Percentiles rank a stretch among this genome's conserved stretches.
Conservation (phyloP, 2,113 vertebrate species). For the Clarias macrocephalus region DNA sequence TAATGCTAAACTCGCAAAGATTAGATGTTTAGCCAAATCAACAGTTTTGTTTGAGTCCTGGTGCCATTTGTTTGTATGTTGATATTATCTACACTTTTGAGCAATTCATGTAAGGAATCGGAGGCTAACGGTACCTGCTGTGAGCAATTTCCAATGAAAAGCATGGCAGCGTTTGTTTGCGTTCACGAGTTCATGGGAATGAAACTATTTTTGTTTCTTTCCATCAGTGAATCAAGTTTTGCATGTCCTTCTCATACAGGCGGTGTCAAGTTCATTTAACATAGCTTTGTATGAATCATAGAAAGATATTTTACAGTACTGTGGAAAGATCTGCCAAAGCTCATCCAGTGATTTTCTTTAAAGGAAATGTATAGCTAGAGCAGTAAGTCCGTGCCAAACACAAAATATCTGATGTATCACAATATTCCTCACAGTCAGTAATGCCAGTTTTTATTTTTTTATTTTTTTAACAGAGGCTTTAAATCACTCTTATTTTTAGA, state of each 20-base stretch:
- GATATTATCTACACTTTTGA: neutral
- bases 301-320: neutral
- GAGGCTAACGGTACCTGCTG: neutral
- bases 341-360: neutral
- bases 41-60: neutral
- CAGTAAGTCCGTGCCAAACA: neutral
- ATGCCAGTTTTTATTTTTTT: no score
- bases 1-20: slow-evolving; percentile 7
- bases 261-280: neutral
- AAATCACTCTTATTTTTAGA: neutral
- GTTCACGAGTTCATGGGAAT: neutral
- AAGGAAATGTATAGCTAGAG: neutral
- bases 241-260: neutral
- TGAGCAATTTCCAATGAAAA: neutral
- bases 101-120: neutral
- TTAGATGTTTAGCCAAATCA: neutral
- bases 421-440: neutral
- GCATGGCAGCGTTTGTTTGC: neutral
- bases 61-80: neutral
- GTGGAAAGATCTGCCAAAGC: neutral
- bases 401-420: neutral
- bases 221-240: neutral
- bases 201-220: neutral
- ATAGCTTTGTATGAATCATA: neutral
- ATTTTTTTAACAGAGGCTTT: neutral